A percentile compares a stretch with the other conserved stretches of the same genome.
Evolutionary conservation across 2,113 vertebrate genomes (phyloP).

Genomic region (Nothobranchius furzeri): DNA sequence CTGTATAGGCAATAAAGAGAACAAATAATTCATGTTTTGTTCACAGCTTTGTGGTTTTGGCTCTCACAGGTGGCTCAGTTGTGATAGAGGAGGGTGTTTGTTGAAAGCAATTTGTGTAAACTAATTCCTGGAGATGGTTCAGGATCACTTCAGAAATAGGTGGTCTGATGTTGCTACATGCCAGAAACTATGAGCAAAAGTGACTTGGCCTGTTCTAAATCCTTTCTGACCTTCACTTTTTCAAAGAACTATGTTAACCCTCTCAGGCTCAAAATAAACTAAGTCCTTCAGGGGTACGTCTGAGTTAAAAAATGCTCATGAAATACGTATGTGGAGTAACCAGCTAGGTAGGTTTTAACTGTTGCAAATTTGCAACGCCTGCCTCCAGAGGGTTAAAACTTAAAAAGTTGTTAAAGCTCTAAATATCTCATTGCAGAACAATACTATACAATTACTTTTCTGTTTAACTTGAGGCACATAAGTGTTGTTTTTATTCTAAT

Average conservation of each 20-base stretch:
- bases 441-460: too few species aligned
- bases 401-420: background rate
- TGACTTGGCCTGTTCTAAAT: conserved; percentile 9
- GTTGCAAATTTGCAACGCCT: too few species aligned
- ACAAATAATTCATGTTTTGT: conserved; percentile 10
- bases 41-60: conserved; percentile 20
- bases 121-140: conserved; percentile 38
- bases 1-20: background rate
- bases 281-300: too few species aligned
- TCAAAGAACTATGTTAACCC: background rate
- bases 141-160: background rate
- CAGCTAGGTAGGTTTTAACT: too few species aligned
- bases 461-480: too few species aligned
- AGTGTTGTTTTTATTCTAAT: too few species aligned
- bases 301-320: too few species aligned
- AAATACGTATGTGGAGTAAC: too few species aligned
- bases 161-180: conserved; percentile 33
- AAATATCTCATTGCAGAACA: too few species aligned
- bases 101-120: conserved; percentile 57
- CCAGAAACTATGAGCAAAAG: conserved; percentile 36
- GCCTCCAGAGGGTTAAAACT: background rate
- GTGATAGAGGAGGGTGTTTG: conserved; percentile 38
- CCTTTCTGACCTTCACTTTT: conserved; percentile 27
- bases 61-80: conserved; percentile 25
- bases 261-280: too few species aligned